Evolutionary conservation across 2,797 vertebrate species (phyloP), one percentile per base, ranked within the genome.

Genomic region (Alca torda): DNA sequence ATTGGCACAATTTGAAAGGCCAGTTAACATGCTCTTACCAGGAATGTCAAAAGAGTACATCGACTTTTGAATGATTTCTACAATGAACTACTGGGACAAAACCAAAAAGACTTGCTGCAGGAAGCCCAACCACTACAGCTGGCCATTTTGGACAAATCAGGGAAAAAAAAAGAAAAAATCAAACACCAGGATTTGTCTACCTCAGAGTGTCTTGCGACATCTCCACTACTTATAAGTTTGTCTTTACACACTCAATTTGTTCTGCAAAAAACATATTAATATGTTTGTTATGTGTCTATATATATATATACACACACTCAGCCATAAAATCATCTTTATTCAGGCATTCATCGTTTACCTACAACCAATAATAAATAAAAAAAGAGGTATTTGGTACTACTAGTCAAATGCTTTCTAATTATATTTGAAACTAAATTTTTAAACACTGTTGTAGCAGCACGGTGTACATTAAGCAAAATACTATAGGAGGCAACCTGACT

Each of bases 301-400:
- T 16, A 9, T 10, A 33, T 16, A 20, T 15, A 33, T 4, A 51
- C 2, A 54, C 6, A 26, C 13, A 20, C 0, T 16, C 8, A 37
- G 28, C 15, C 63, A 86, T 56, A 70, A 86, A 78, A 39, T 37
- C 18, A 7, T 63, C 26, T 53, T 76, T 51, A 74, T 80, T 85
- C 20, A 91, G 18, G 41, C 16, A 81, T 53, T 85, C 30, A 33
- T 48, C 10, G 41, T 65, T 78, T 72, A 57, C 13, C 41, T 28
- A 39, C 3, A 67, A 16, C 3, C 6, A 72, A 37, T 33, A 75
- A 78, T 4, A 79, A 79, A 43, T 8, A 1, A 16, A 25, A 31
- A 13, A 6, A 3, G 9, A 6, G 7, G 2, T 39, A 43, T 35
- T 76, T 76, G 33, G 39, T 74, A 74, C 12, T 48, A 56, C 10